Evolutionary conservation across 1,140 invertebrate genomes (phyloP), one percentile per base, ranked within the genome.

Genomic region (Drosophila eugracilis): DNA sequence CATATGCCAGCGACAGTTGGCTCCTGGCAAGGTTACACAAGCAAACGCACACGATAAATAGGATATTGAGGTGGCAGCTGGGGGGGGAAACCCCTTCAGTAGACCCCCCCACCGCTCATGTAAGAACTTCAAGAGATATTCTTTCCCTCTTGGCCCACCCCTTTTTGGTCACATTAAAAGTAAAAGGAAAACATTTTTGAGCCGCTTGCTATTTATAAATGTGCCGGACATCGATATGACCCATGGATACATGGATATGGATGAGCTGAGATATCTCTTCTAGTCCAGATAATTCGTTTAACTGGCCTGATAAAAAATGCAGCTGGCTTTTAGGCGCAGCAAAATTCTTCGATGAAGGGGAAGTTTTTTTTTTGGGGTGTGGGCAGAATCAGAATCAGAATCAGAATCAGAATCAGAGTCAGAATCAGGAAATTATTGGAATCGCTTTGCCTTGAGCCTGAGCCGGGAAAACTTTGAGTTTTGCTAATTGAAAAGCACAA

Each of bases 311-410:
- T 85, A 69, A 85, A 85, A 85, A 81, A 85, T 85, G 73, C 81
- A 85, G 62, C 45, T 54, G 73, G 80, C 80, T 86, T 86, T 86
- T 86, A 85, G 77, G 81, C 81, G 75, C 62, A 60, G 37, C 45
- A 37, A 78, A 71, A 80, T 60, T 49, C 19, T 28, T 44, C 34
- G 37, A 34, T 65, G 50, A 54, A 45, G 39, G 48, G 45, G 22
- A 36, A n/a, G n/a, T n/a, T n/a, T n/a, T n/a, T n/a, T n/a, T 15
- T n/a, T 49, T 1, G 12, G 34, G n/a, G 2, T 2, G 9, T 12
- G 30, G 10, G 10, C n/a, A n/a, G n/a, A n/a, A n/a, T n/a, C n/a
- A 32, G 30, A 32, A 32, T 15, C 34, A 19, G 34, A n/a, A n/a
- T 22, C 17, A 15, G 22, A 24, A 26, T 14, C 22, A 53, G 63